These are phyloP conservation scores for Sminthurides aquaticus DNA, from an alignment of 2,888 invertebrate genomes.

Conservation along the genomic window DNA sequence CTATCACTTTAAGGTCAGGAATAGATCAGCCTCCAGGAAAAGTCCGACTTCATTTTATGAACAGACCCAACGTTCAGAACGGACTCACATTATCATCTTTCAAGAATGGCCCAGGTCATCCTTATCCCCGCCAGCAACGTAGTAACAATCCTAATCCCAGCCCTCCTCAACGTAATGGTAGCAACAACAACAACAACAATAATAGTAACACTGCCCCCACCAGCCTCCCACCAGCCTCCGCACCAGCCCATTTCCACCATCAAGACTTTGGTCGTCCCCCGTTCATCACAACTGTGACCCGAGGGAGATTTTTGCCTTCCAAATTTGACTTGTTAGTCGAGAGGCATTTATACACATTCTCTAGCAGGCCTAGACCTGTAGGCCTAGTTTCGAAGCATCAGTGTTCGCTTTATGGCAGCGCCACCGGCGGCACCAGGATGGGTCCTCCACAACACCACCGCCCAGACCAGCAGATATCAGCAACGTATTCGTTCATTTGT, in stretches of 20 bases:
- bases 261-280: constrained; percentile 31
- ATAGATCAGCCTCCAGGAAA: no score
- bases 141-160: background rate
- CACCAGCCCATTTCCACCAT: background rate
- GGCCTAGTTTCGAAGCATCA: constrained; percentile 35
- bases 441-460: background rate
- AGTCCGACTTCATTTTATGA: constrained; percentile 22
- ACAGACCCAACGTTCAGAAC: constrained; percentile 34
- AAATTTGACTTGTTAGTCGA: constrained; percentile 43
- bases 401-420: constrained; percentile 26
- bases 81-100: constrained; percentile 27
- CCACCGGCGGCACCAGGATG: background rate
- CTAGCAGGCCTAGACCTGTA: constrained; percentile 40
- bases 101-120: background rate
- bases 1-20: background rate
- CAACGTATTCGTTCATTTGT: constrained; percentile 1
- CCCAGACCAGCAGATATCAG: background rate
- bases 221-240: constrained; percentile 4
- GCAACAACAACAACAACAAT: background rate
- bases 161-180: background rate
- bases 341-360: constrained; percentile 39
- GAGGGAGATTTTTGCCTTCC: constrained; percentile 40
- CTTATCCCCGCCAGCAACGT: background rate
- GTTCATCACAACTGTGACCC: constrained; percentile 41
- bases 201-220: background rate